Conservation (phyloP, 2,888 invertebrate genomes). For the Epinotia demarniana region DNA sequence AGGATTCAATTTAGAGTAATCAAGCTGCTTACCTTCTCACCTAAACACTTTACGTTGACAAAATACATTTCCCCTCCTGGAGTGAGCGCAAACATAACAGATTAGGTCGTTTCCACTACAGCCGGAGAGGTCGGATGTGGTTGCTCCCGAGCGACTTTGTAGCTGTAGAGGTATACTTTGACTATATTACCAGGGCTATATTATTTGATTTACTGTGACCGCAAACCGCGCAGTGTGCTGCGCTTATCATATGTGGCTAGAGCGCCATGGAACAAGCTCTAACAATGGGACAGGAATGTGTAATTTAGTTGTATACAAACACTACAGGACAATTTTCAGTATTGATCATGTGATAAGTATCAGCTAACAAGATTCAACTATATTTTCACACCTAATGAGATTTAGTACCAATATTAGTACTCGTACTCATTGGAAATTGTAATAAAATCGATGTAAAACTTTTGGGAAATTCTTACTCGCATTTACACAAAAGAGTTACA, state of each 20-base stretch:
- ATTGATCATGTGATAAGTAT: neutral
- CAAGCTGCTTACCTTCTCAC: constrained; percentile 37
- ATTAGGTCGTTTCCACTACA: constrained; percentile 50
- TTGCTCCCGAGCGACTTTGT: constrained; percentile 41
- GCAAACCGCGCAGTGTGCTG: constrained; percentile 40
- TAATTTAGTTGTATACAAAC: constrained; percentile 13
- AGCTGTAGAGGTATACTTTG: constrained; percentile 29
- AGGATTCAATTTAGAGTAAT: constrained; percentile 42
- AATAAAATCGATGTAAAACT: constrained; percentile 37
- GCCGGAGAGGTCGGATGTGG: constrained; percentile 46
- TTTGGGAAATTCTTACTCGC: constrained; percentile 11
- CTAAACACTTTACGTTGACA: constrained; percentile 46
- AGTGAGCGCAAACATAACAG: constrained; percentile 47
- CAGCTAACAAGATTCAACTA: neutral
- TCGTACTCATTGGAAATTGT: neutral
- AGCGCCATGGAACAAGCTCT: constrained; percentile 22
- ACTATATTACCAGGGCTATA: constrained; percentile 41
- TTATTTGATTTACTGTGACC: constrained; percentile 47
- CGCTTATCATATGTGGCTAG: constrained; percentile 42
- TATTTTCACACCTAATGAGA: neutral
- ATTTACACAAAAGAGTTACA: too few species aligned
- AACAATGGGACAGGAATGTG: constrained; percentile 24
- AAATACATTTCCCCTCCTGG: constrained; percentile 47
- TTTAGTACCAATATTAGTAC: too few species aligned
- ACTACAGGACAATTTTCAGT: too few species aligned